A percentile compares a stretch with the other conserved stretches of the same genome.
Evolutionary conservation across 2,888 invertebrate genomes (phyloP).

Genomic region (Prostheceraeus crozeri): DNA sequence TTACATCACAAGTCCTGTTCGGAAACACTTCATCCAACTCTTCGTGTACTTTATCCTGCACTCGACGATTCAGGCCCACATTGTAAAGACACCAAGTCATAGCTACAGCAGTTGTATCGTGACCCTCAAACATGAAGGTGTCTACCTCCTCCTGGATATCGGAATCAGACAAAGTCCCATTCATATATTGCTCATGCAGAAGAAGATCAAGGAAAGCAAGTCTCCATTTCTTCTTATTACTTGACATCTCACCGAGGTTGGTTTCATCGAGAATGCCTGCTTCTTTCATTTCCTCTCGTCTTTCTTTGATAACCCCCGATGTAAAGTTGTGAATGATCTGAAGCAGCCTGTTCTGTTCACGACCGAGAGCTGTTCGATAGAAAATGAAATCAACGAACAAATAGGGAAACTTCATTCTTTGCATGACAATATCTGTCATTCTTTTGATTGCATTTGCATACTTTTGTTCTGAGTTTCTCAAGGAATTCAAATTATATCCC

Average conservation of each 20-base stretch:
- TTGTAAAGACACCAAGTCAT: constrained; percentile 77
- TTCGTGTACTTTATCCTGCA: constrained; percentile 63
- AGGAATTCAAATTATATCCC: constrained; percentile 68
- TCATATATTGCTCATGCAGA: constrained; percentile 56
- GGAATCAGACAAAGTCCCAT: constrained; percentile 46
- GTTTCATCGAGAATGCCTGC: too few relatives aligned
- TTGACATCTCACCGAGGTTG: too few relatives aligned
- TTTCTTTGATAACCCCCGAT: constrained; percentile 53
- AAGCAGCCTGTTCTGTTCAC: constrained; percentile 49
- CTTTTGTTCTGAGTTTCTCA: too few relatives aligned
- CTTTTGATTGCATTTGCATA: constrained; percentile 68
- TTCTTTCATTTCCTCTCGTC: constrained; percentile 23
- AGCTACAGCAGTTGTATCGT: constrained; percentile 76
- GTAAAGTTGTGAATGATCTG: constrained; percentile 63
- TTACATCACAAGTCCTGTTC: too few relatives aligned
- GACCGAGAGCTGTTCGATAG: constrained; percentile 62
- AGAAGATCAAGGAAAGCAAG: constrained; percentile 79
- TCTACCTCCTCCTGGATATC: constrained; percentile 60
- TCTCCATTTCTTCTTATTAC: constrained; percentile 64
- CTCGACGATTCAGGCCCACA: constrained; percentile 70
- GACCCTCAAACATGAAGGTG: constrained; percentile 65
- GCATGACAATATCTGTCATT: constrained; percentile 52
- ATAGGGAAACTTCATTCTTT: constrained; percentile 60
- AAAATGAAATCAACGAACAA: constrained; percentile 62
- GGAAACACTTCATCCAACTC: constrained; percentile 59